phyloP scores from a whole-genome alignment of 2,113 vertebrate genomes.

The Petroica traversi region DNA sequence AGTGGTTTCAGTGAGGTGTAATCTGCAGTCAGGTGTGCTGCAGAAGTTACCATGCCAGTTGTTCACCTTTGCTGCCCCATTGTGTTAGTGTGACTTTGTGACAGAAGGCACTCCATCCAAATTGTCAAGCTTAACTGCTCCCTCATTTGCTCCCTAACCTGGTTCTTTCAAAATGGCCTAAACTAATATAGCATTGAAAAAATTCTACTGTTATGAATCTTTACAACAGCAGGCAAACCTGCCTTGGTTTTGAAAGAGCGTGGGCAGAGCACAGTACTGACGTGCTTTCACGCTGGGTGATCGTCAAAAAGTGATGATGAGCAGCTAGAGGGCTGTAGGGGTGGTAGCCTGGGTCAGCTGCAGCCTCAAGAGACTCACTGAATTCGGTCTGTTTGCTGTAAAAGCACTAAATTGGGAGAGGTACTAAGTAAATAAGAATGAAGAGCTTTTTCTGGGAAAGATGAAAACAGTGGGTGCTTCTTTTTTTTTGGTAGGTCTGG shows the following conservation, averaged over 20 bases:
- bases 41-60: background rate
- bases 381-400: background rate
- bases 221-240: background rate
- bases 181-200: background rate
- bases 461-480: background rate
- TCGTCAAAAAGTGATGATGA: background rate
- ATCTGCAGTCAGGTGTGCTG: background rate
- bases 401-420: background rate
- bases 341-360: background rate
- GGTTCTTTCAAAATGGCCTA: background rate
- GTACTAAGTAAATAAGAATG: background rate
- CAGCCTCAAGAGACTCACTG: background rate
- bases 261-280: background rate
- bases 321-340: background rate
- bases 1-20: background rate
- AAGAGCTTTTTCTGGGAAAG: background rate
- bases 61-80: background rate
- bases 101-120: background rate
- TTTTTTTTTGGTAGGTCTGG: background rate
- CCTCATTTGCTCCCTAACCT: background rate
- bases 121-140: background rate
- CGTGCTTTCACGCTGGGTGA: background rate
- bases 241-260: background rate
- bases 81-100: background rate
- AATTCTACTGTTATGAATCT: background rate